These are phyloP conservation scores for Zeuzera pyrina DNA, from an alignment of 2,888 invertebrate genomes.

Conservation along the genomic window DNA sequence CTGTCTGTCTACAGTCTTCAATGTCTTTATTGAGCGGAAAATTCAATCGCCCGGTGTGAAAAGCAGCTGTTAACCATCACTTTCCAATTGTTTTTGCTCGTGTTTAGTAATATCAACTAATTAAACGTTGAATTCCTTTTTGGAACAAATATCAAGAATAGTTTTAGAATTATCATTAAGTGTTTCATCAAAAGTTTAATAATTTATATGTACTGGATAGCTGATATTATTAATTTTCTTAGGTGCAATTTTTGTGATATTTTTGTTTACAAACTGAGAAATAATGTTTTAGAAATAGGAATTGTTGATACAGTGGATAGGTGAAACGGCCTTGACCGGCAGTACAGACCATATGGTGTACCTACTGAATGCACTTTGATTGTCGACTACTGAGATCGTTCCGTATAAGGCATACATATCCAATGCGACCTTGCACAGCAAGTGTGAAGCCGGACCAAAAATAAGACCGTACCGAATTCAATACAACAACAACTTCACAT, in stretches of 20 bases:
- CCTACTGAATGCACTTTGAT: slow-evolving; percentile 31
- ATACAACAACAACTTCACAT: background rate
- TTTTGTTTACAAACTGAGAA: too few relatives aligned
- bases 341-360: slow-evolving; percentile 38
- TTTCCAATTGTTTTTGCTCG: slow-evolving; percentile 39
- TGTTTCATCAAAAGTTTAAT: too few relatives aligned
- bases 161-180: too few relatives aligned
- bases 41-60: slow-evolving; percentile 33
- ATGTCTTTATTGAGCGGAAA: slow-evolving; percentile 35
- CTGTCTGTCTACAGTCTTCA: slow-evolving; percentile 15
- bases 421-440: slow-evolving; percentile 28
- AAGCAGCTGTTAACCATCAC: slow-evolving; percentile 37
- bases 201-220: too few relatives aligned
- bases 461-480: slow-evolving; percentile 10
- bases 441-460: slow-evolving; percentile 24
- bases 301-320: too few relatives aligned
- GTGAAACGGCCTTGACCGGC: slow-evolving; percentile 51
- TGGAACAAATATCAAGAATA: too few relatives aligned
- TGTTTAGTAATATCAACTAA: too few relatives aligned
- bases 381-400: slow-evolving; percentile 31
- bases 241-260: too few relatives aligned
- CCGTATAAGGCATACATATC: slow-evolving; percentile 37
- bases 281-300: too few relatives aligned
- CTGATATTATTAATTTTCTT: too few relatives aligned
- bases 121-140: too few relatives aligned